A percentile compares a stretch with the other conserved stretches of the same genome.
phyloP scores from a whole-genome alignment of 2,888 invertebrate genomes.

The Limenitis camilla region DNA sequence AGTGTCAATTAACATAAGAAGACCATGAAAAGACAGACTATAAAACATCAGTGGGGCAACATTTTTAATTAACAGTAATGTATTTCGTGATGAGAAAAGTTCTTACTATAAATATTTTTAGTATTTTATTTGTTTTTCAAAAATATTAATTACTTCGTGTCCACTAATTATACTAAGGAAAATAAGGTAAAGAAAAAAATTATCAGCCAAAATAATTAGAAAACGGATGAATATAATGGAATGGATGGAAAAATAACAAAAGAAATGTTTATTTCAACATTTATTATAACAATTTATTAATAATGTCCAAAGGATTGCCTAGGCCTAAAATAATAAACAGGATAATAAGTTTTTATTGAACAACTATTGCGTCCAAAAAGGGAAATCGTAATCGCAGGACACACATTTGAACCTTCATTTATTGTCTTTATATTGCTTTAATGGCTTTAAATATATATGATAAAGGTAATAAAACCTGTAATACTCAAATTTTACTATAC shows the following conservation, averaged over 20 bases:
- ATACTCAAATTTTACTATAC: conserved; percentile 11
- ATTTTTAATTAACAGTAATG: conserved; percentile 9
- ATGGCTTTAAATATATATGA: conserved; percentile 28
- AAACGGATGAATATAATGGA: too few species aligned
- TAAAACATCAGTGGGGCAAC: conserved; percentile 7
- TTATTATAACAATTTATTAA: not conserved
- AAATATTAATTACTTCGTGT: not conserved
- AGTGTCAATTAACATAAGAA: conserved; percentile 57
- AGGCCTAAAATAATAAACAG: conserved; percentile 2
- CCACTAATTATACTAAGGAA: too few species aligned
- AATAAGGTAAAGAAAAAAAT: too few species aligned
- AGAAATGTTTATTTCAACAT: not conserved
- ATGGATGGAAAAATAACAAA: too few species aligned
- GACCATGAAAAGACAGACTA: conserved; percentile 24
- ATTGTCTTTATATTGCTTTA: conserved; percentile 39
- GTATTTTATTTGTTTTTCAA: not conserved
- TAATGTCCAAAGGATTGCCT: not conserved
- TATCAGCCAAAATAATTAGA: too few species aligned
- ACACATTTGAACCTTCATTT: conserved; percentile 32
- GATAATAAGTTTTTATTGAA: conserved; percentile 18
- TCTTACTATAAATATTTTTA: not conserved
- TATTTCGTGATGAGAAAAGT: not conserved
- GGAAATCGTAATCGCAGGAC: conserved; percentile 40
- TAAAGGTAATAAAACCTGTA: conserved; percentile 13
- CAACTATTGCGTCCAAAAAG: conserved; percentile 28